Evolutionary conservation across 1,140 invertebrate species (phyloP), one percentile per base, ranked within the genome.

Genomic region (Cherax quadricarinatus): DNA sequence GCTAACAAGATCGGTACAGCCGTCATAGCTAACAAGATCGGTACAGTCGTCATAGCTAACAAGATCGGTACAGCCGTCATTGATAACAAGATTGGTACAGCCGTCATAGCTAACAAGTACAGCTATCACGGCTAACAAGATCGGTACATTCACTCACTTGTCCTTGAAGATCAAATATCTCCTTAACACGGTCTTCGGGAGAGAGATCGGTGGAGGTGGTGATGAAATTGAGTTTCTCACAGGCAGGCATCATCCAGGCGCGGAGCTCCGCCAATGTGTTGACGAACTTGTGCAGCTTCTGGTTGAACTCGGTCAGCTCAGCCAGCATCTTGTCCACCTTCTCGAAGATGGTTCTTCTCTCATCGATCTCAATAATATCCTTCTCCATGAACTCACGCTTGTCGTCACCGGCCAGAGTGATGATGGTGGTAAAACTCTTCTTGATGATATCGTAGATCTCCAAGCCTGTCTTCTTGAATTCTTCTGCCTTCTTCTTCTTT

Each of bases 371-470:
- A 18, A 90, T 41, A 66, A 94, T 93, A 49, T 94, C 92, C 83
- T 94, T 93, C 78, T 94, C 93, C 94, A 94, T 94, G 73, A 94
- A 94, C 87, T 92, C 92, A 9, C 93, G 86, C 91, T 94, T 94
- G 85, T 94, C 94, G 79, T 94, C 93, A 7, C 93, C 93, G 3
- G 93, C 93, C 48, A 94, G 66, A n/a, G 82, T 60, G 21, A 94
- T 79, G 60, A 94, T 94, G 81, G 89, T 94, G 62, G 82, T 89
- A 84, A 94, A 94, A 41, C 89, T 83, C 48, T 70, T 90, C 41
- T 89, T 93, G 86, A 93, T 91, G 30, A 91, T 57, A 0, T 60
- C 82, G 73, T 93, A 94, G 51, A 93, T 87, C 9, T 94, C 93
- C 62, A 93, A 62, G 48, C 93, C 93, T 5, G 62, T 60, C 82